Conservation (phyloP, 2,888 invertebrate species). For the Apodemia zela region DNA sequence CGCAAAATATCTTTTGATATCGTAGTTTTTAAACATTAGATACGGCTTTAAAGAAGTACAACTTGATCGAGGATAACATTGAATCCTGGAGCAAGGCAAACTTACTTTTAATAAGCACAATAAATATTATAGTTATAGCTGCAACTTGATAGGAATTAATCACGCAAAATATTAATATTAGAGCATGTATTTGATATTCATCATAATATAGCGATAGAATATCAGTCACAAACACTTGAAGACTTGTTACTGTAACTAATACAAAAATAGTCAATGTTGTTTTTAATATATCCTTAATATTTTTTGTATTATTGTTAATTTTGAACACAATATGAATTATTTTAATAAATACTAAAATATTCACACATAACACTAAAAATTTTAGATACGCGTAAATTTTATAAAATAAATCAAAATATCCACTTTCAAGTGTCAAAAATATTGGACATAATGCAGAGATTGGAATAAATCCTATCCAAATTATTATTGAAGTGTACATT, state of each 20-base stretch:
- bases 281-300: not conserved
- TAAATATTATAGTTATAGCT: not conserved
- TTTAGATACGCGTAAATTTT: conserved; percentile 3
- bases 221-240: conserved; percentile 9
- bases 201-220: conserved; percentile 1
- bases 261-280: conserved; percentile 1
- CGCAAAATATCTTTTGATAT: not conserved
- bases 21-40: not conserved
- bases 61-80: not conserved
- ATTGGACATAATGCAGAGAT: not conserved
- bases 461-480: not conserved
- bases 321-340: not conserved
- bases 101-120: conserved; percentile 1
- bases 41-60: not conserved
- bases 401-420: not conserved
- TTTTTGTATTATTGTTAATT: not conserved
- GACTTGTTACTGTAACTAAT: conserved; percentile 1
- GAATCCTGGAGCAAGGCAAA: conserved; percentile 1
- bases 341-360: not conserved
- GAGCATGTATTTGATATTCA: not conserved
- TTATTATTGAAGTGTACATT: not conserved
- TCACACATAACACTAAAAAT: not conserved
- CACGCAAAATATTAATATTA: conserved; percentile 3
- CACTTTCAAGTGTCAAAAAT: not conserved
- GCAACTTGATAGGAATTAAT: not conserved